Base-by-base conservation (phyloP, 2,113 vertebrate genomes). In the Grammomys surdaster region DNA sequence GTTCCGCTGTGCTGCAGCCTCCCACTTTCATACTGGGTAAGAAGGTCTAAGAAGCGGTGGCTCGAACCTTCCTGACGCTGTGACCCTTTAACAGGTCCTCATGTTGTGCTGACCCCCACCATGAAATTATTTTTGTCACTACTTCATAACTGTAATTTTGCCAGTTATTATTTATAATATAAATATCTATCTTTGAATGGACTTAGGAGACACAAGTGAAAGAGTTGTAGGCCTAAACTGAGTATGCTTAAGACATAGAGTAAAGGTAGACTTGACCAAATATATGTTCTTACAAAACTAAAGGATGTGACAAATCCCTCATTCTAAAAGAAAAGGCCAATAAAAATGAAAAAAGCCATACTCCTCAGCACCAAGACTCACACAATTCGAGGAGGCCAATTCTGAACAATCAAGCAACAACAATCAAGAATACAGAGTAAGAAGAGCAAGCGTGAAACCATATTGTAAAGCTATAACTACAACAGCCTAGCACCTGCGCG, bases 381-480 rank as follows among this genome's bases (percentile, higher is more conserved):
- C 76, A 89, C 70, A 89, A 65, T 77, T 22, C 60, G 43, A 63
- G 43, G 43, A 97, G 36, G 69, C 17, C 89, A 65, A 73, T 54
- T 84, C 88, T 90, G 24, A 54, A 26, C 6, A 80, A 54, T 73
- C 20, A 82, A 73, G 70, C 54, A 92, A 76, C 26, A 31, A 84
- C 0, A 87, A 14, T 8, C 24, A 95, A 31, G 81, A 63, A 43
- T 10, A 8, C 63, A 82, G 48, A 90, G 82, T 77, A 20, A 92
- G 31, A 85, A 75, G 16, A 89, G 20, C 9, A 80, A 58, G 7
- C 16, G 31, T 33, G n/a, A 70, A 56, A 87, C 58, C 28, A 72
- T 24, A 82, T 48, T 86, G n/a, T 60, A 90, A 95, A 60, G 26
- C 22, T 85, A 78, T 40, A 96, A 94, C 84, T 81, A 88, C 67